Conservation (phyloP, 2,797 vertebrate genomes). For the Strix occidentalis region DNA sequence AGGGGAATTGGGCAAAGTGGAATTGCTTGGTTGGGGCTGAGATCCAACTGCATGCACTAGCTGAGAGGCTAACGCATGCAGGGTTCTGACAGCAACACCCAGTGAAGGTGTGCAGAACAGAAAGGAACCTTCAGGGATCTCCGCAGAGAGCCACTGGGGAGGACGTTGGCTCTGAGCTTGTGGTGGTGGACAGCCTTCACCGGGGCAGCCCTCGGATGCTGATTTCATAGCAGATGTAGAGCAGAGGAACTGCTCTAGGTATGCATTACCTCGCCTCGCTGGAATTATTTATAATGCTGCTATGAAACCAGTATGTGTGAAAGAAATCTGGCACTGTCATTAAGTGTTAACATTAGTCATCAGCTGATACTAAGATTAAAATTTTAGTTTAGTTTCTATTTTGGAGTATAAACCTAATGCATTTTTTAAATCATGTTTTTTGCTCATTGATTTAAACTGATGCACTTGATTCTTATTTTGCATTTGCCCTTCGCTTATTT, state of each 20-base stretch:
- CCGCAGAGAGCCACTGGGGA: not conserved
- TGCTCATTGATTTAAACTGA: not conserved
- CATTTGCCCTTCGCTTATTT: conserved; percentile 1
- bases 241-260: not conserved
- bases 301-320: not conserved
- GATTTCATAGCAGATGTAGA: not conserved
- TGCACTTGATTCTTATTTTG: not conserved
- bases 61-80: not conserved
- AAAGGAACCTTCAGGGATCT: not conserved
- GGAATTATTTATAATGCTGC: not conserved
- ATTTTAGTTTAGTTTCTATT: not conserved
- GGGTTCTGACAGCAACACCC: not conserved
- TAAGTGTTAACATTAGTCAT: not conserved
- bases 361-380: not conserved
- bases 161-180: not conserved
- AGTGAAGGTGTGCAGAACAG: rapidly evolving
- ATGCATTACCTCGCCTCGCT: not conserved
- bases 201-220: not conserved
- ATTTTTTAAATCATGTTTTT: not conserved
- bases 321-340: not conserved
- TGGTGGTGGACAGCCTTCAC: not conserved
- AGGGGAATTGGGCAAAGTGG: not conserved
- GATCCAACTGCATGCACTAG: not conserved
- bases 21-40: not conserved
- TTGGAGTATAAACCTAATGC: not conserved